A percentile compares a stretch with the other conserved stretches of the same genome.
These are phyloP conservation scores for Toxotes lorentzi DNA, from an alignment of 2,797 vertebrate genomes.

Conservation along the genomic window DNA sequence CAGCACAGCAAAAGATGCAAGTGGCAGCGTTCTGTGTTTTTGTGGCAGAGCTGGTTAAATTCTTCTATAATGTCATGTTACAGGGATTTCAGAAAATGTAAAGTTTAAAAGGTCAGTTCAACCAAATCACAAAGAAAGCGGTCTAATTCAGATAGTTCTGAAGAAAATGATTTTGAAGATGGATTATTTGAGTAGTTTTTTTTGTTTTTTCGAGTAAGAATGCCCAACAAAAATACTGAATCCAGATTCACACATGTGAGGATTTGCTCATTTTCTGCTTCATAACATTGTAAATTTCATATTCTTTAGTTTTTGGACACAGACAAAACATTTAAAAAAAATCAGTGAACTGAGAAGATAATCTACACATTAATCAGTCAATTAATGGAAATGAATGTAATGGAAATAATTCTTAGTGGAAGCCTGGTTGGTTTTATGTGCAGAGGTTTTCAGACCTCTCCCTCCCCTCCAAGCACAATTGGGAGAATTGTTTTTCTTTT, in stretches of 20 bases:
- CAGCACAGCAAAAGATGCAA: neutral
- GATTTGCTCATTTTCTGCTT: neutral
- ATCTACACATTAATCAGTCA: too few species aligned
- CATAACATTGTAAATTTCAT: neutral
- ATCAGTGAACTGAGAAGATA: too few species aligned
- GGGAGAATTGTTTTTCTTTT: neutral
- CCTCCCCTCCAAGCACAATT: neutral
- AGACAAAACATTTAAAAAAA: neutral
- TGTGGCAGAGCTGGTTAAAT: neutral
- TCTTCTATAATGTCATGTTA: neutral
- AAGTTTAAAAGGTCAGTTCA: conserved; percentile 35
- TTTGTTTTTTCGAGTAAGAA: neutral
- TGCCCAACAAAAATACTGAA: neutral
- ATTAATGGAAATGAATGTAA: too few species aligned
- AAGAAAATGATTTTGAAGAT: neutral
- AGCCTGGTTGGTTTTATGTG: neutral
- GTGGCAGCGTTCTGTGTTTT: neutral
- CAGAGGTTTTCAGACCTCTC: neutral
- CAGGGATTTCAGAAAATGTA: conserved; percentile 2
- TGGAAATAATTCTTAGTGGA: neutral
- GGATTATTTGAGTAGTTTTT: neutral
- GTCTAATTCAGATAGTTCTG: neutral
- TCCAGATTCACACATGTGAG: neutral
- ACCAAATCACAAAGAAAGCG: conserved; percentile 15
- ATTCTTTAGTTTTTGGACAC: neutral